These are phyloP conservation scores for Actinemys pallida DNA, from an alignment of 2,113 vertebrate species.

Conservation along the genomic window DNA sequence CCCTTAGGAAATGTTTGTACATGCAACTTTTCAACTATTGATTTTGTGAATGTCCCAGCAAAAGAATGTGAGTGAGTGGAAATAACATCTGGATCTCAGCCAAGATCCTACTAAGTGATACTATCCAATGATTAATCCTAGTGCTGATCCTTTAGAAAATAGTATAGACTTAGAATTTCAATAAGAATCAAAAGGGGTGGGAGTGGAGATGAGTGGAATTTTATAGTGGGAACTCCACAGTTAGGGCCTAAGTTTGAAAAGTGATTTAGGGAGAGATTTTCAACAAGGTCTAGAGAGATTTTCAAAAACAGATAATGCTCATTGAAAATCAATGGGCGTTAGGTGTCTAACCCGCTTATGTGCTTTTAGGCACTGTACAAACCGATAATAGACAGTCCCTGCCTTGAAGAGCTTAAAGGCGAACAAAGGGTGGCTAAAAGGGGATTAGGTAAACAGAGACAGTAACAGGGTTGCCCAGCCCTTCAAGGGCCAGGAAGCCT, in stretches of 20 bases:
- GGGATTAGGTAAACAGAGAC: neutral
- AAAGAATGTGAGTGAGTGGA: neutral
- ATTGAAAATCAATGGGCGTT: neutral
- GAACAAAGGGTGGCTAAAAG: fast-evolving
- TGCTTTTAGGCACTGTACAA: neutral
- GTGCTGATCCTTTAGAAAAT: neutral
- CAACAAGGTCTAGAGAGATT: neutral
- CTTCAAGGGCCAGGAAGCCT: no score
- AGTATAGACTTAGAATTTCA: neutral
- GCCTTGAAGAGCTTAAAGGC: neutral
- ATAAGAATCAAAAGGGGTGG: slow-evolving; percentile 38
- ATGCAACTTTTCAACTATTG: neutral
- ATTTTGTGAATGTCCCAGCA: neutral
- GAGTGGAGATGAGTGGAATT: neutral
- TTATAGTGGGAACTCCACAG: neutral
- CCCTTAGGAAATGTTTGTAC: neutral
- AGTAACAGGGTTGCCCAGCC: no score
- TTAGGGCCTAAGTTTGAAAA: neutral
- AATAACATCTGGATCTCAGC: slow-evolving; percentile 42
- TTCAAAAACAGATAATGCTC: neutral
- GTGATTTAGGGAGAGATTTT: slow-evolving; percentile 17
- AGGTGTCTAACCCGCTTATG: neutral
- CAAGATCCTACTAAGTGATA: slow-evolving; percentile 23
- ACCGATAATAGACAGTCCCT: neutral
- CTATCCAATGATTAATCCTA: neutral